Evolutionary conservation across 1,140 invertebrate genomes (phyloP), one percentile per base, ranked within the genome.

Genomic region (Idris sp.): DNA sequence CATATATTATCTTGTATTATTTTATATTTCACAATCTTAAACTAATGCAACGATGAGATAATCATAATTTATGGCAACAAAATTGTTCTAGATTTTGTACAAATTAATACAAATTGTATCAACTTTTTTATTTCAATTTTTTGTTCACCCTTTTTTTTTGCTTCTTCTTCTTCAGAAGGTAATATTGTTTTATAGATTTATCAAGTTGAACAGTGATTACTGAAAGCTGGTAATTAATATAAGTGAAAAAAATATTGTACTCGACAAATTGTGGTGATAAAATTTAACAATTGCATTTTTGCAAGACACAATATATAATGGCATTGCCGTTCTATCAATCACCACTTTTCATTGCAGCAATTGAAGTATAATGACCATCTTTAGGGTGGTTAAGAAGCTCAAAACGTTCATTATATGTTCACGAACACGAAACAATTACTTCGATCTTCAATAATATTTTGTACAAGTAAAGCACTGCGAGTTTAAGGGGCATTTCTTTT

Each of bases 1-100:
- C 51, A 74, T 68, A 74, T 14, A 68, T 68, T 68, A 74, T 62
- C 72, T n/a, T n/a, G n/a, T n/a, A 46, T 41, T 36, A 56, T 68
- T 62, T 67, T 67, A 59, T 72, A 49, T 51, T 72, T 58, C 58
- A 35, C 69, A 53, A 48, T 54, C 31, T 61, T 61, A 54, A 61
- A 40, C 40, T 14, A 28, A 18, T 36, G 19, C 28, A n/a, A 9
- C n/a, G n/a, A n/a, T n/a, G n/a, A n/a, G n/a, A n/a, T n/a, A n/a
- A n/a, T n/a, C n/a, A n/a, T n/a, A n/a, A n/a, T n/a, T n/a, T 1
- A 11, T 11, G 13, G 1, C 10, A 8, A 48, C n/a, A 22, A 22
- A 22, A 22, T 6, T 22, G n/a, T n/a, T n/a, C n/a, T n/a, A n/a
- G n/a, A n/a, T n/a, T n/a, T n/a, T n/a, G n/a, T n/a, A n/a, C n/a